Percentiles rank a stretch among this genome's conserved stretches.
phyloP scores from a whole-genome alignment of 2,888 invertebrate genomes.

The Lomographa bimaculata region DNA sequence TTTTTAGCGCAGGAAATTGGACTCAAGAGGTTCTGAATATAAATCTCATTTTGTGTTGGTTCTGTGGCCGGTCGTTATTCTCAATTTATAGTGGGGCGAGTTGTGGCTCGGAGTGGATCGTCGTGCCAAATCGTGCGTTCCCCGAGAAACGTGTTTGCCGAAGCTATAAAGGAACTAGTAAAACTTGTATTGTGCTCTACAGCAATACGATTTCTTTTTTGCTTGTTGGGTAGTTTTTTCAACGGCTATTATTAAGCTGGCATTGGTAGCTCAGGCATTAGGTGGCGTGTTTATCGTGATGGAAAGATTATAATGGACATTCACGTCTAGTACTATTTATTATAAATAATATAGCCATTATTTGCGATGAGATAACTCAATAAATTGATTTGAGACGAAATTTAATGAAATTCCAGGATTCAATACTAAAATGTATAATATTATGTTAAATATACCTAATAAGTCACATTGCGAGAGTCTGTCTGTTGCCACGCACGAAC shows the following conservation, averaged over 20 bases:
- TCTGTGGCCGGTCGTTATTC: conserved; percentile 45
- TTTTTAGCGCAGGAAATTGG: conserved; percentile 49
- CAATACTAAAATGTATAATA: no score
- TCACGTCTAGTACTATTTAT: no score
- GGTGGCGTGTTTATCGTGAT: conserved; percentile 10
- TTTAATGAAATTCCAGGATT: no score
- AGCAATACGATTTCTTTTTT: conserved; percentile 53
- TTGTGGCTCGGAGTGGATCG: conserved; percentile 44
- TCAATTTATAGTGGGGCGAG: conserved; percentile 46
- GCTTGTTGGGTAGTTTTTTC: conserved; percentile 37
- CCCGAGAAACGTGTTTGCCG: conserved; percentile 64
- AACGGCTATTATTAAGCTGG: conserved; percentile 40
- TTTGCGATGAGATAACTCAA: no score
- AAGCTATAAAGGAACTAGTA: conserved; percentile 70
- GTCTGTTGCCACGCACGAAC: no score
- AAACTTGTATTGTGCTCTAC: conserved; percentile 63
- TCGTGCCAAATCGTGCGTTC: conserved; percentile 64
- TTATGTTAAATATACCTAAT: conserved; percentile 1
- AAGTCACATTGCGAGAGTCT: conserved; percentile 16
- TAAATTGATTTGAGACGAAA: no score
- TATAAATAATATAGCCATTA: no score
- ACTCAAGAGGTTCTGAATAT: conserved; percentile 47
- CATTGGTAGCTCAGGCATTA: conserved; percentile 34
- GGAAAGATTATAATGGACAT: conserved; percentile 9
- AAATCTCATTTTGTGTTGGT: conserved; percentile 53